phyloP scores from a whole-genome alignment of 2,113 vertebrate species.

The Poicephalus gulielmi region DNA sequence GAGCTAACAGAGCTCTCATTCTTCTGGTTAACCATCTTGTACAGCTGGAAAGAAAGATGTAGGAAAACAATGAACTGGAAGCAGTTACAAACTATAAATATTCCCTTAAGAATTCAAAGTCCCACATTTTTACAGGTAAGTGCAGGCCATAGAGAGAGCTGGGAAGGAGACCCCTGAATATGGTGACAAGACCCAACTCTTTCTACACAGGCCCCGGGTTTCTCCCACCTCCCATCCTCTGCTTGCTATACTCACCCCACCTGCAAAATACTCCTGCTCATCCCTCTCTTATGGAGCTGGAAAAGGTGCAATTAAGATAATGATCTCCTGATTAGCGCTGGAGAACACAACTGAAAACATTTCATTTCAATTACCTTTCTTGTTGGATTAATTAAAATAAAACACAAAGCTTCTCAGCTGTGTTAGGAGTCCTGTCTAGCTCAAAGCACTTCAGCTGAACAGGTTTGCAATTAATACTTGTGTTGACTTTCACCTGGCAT shows the following conservation, averaged over 20 bases:
- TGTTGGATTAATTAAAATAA: slow-evolving; percentile 44
- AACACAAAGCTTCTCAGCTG: slow-evolving; percentile 11
- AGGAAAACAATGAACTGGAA: background rate
- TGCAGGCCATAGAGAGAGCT: background rate
- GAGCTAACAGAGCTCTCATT: background rate
- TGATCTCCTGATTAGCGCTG: slow-evolving; percentile 54
- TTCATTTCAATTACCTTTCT: slow-evolving; percentile 54
- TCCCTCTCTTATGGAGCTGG: background rate
- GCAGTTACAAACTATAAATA: background rate
- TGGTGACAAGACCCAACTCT: background rate
- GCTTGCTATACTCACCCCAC: background rate
- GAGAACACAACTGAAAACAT: slow-evolving; percentile 56
- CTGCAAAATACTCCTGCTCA: fast-evolving
- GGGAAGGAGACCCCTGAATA: background rate
- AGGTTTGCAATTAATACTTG: slow-evolving; percentile 49
- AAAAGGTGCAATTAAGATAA: slow-evolving; percentile 51
- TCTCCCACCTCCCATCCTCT: background rate
- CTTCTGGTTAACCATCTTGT: background rate
- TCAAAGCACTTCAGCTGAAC: background rate
- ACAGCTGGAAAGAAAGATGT: background rate
- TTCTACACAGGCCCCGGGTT: fast-evolving
- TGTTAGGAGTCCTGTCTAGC: background rate
- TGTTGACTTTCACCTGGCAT: slow-evolving; percentile 25
- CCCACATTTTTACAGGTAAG: background rate
- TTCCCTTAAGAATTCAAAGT: background rate